Conservation (phyloP, 1,140 invertebrate species). For the Pomacea maculata region DNA sequence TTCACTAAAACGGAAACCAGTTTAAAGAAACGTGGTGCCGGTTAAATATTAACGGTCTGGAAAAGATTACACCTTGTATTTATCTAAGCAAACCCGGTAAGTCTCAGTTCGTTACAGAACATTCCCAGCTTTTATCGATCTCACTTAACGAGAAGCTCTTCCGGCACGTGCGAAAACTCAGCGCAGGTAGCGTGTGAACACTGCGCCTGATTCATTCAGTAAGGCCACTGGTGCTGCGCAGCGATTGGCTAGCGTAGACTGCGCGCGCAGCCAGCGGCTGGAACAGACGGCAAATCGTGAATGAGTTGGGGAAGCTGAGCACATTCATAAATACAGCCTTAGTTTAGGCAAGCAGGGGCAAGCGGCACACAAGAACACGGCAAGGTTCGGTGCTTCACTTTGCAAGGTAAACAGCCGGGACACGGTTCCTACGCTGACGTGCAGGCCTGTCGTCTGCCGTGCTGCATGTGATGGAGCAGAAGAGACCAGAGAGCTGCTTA, state of each 20-base stretch:
- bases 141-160: too few relatives aligned
- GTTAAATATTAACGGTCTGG: neutral
- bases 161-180: constrained; percentile 6
- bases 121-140: neutral
- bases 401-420: neutral
- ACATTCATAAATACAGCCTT: constrained; percentile 9
- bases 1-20: too few relatives aligned
- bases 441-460: neutral
- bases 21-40: neutral
- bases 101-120: neutral
- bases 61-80: neutral
- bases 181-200: constrained; percentile 18
- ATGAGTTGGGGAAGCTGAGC: constrained; percentile 20
- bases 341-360: neutral
- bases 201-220: constrained; percentile 10
- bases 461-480: neutral
- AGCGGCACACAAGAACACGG: neutral
- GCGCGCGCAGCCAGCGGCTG: constrained; percentile 12
- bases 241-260: constrained; percentile 13
- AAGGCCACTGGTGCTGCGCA: neutral
- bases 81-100: neutral
- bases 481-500: neutral
- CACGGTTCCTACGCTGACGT: neutral
- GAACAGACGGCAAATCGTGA: constrained; percentile 23
- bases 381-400: neutral